Evolutionary conservation across 2,888 invertebrate genomes (phyloP), one percentile per base, ranked within the genome.

Genomic region (Aricia artaxerxes): DNA sequence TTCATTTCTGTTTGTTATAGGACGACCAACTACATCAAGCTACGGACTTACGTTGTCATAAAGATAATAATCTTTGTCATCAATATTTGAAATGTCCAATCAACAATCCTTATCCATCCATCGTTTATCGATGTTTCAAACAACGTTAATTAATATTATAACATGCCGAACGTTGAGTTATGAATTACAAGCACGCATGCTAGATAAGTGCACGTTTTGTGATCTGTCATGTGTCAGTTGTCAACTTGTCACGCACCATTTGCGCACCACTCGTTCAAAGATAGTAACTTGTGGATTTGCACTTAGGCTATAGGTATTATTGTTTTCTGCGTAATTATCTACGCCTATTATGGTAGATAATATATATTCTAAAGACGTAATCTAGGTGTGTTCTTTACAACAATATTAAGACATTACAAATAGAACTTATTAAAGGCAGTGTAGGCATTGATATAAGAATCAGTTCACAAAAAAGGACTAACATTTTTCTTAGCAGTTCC

Each of bases 171-270:
- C 35, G 35, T 69, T 38, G 35, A 69, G 16, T 69, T 38, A 38
- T 69, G 69, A 38, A 69, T 2, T 69, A 69, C 24, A 35, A 69
- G 13, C 69, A 69, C 69, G 69, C 69, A 38, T 69, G 69, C 4
- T 6, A 69, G 69, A 69, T 69, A 69, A 38, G 69, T 69, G 69
- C 69, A 69, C 69, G 69, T 69, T 69, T 16, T 69, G 69, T 69
- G 31, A 69, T 35, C 35, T 69, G 69, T 64, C 35, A 69, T 35
- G 64, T 11, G 11, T 24, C 40, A 40, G 40, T 40, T 40, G 5
- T 40, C 64, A 31, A 40, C 6, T 40, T 40, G 5, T 40, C 64
- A 31, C 11, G 69, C 69, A 69, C 31, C 31, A 69, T 69, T 69
- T 69, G 69, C 31, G n/a, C 69, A 4, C 69, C 35, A 13, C 31